Percentiles rank a stretch among this genome's conserved stretches.
phyloP scores from a whole-genome alignment of 2,888 invertebrate genomes.

The Pilophorus perplexus region DNA sequence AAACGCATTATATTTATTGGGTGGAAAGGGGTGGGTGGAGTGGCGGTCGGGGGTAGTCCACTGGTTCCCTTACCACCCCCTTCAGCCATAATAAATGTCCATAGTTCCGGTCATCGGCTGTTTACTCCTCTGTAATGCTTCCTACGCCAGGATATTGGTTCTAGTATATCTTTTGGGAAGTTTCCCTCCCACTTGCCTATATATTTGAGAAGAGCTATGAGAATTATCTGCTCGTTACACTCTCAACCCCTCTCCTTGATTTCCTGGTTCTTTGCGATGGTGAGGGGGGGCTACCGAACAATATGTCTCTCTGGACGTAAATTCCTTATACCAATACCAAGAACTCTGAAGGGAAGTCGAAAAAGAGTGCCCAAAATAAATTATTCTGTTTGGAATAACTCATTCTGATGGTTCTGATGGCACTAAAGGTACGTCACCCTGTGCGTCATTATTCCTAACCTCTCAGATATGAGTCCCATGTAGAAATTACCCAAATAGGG shows the following conservation, averaged over 20 bases:
- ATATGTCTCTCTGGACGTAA: constrained; percentile 24
- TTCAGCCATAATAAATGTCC: constrained; percentile 40
- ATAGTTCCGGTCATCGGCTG: constrained; percentile 43
- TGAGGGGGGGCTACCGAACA: constrained; percentile 6
- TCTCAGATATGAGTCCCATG: too few species aligned
- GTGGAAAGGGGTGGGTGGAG: too few species aligned
- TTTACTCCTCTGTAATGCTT: constrained; percentile 41
- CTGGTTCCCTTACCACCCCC: not conserved
- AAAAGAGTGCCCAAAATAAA: too few species aligned
- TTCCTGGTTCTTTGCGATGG: not conserved
- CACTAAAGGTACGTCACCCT: too few species aligned
- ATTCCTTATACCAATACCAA: too few species aligned
- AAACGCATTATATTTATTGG: constrained; percentile 47
- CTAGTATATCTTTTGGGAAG: constrained; percentile 32
- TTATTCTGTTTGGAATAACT: too few species aligned
- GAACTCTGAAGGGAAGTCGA: too few species aligned
- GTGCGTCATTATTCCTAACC: too few species aligned
- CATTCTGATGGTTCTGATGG: too few species aligned
- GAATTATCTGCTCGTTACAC: constrained; percentile 38
- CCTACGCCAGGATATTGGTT: constrained; percentile 40
- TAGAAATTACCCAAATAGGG: too few species aligned
- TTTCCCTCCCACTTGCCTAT: constrained; percentile 30
- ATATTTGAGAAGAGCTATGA: constrained; percentile 19
- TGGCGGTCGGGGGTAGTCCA: too few species aligned
- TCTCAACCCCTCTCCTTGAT: not conserved